phyloP scores from a whole-genome alignment of 2,113 vertebrate species.

The Dendrocopos noguchii region DNA sequence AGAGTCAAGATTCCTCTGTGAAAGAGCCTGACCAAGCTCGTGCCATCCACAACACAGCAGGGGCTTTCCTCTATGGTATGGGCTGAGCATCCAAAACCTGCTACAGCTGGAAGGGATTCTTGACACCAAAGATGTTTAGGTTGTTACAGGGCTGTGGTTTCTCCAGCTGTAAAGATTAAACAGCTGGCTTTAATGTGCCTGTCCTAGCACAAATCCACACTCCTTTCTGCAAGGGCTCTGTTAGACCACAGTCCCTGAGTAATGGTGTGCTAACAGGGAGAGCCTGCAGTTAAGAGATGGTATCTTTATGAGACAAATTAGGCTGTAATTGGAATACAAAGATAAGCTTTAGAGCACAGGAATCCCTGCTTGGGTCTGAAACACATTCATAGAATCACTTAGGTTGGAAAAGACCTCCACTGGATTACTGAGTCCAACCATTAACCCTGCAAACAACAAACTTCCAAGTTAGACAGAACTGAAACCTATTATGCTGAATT shows the following conservation, averaged over 20 bases:
- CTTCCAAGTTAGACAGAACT: neutral
- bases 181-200: neutral
- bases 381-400: neutral
- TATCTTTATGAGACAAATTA: neutral
- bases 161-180: neutral
- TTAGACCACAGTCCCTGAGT: neutral
- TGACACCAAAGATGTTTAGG: neutral
- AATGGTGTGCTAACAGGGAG: neutral
- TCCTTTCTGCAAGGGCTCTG: neutral
- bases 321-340: neutral
- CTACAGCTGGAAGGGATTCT: neutral
- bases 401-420: no score
- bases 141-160: neutral
- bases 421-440: no score
- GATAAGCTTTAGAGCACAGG: neutral
- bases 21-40: neutral
- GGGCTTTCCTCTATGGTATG: neutral
- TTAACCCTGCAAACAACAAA: neutral
- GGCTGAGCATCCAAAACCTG: neutral
- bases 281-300: neutral
- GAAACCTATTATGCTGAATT: neutral
- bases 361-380: neutral
- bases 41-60: neutral
- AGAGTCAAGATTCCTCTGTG: neutral
- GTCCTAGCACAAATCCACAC: neutral